Evolutionary conservation across 2,113 vertebrate species (phyloP), one percentile per base, ranked within the genome.

Genomic region (Perca flavescens): DNA sequence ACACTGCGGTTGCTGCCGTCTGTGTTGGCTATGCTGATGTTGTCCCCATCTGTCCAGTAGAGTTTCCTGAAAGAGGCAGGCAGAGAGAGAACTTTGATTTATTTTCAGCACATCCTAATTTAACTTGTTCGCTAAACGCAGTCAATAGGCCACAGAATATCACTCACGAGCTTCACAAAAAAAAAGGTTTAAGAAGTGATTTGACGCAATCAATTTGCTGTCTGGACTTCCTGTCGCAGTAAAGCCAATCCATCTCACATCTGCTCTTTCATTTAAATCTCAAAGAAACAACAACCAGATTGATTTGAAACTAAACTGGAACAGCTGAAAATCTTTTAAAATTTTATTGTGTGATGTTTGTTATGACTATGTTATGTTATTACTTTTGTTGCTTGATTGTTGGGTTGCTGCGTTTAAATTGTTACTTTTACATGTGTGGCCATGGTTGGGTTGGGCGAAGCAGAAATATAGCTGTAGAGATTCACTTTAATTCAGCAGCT

Each of bases 41-140:
- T 98, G 94, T 99, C 98, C 12, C 98, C 98, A 0, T 99, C 98
- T 0, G 97, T 99, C 98, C 98, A 99, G 93, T 98, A 99, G 8
- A 99, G 95, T 85, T 99, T 99, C 74, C 98, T 99, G 82, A 13
- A 77, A 50, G 61, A 66, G 50, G 64, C 9, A 34, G 19, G 49
- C 34, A 81, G 19, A 63, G 5, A 49, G n/a, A 28, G 14, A 53
- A 54, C 16, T 72, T 28, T 19, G 22, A 25, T 47, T 69, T 75
- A 36, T 56, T 68, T 77, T 74, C 64, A 72, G 36, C 9, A 15
- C 16, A 15, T 54, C 17, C 46, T 46, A 52, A 28, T 70, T 69
- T 34, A 6, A 40, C 25, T 75, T 21, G 34, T n/a, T 28, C 28
- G 47, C 14, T 31, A 60, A 70, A 54, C 46, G 3, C 12, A 46